Base-by-base conservation (phyloP, 64 coral and sea anemone genomes). In the Pocillopora verrucosa region DNA sequence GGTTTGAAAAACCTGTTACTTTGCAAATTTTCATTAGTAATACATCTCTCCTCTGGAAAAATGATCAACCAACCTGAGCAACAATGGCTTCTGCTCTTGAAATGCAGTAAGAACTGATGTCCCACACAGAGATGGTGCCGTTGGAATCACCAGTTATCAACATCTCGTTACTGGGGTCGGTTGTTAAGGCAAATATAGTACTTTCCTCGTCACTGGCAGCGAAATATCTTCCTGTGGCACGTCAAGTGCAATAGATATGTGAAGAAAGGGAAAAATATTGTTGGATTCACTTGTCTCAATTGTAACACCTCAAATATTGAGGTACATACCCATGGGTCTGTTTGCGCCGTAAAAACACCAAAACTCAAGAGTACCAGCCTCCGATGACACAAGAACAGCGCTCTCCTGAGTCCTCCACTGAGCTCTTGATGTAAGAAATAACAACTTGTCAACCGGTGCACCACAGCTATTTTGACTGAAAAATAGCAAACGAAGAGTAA, bases 21-120 rank as follows among this genome's bases (percentile, higher is more conserved):
- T 51, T 51, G 41, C 3, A 51, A 51, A 51, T 7, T 51, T 51
- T 51, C 41, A 51, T 51, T 51, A 51, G 41, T 51, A 51, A 51
- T 7, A 51, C 41, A 7, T 51, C 7, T 51, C 41, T 51, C 41
- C 41, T 51, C 7, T 51, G 41, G 41, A 51, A 51, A 30, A 51
- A 51, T 22, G 36, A 51, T 7, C 3, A 64, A 15, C 36, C 1
- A 13, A 96, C 95, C 87, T 96, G 91, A 19, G 95, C 95, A 64
- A 96, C 85, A 10, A 98, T 87, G 15, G 93, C 58, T 82, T 98
- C 96, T 26, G 90, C 74, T 65, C 89, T 94, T 57, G 90, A 89
- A 63, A 95, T 98, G 73, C 96, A 98, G 58, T 98, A 98, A 57
- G 61, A 88, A 76, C 87, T 90, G 72, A 98, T 98, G 78, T 98